Evolutionary conservation across 2,888 invertebrate species (phyloP).

Genomic region (Stenolophus ochropezus): DNA sequence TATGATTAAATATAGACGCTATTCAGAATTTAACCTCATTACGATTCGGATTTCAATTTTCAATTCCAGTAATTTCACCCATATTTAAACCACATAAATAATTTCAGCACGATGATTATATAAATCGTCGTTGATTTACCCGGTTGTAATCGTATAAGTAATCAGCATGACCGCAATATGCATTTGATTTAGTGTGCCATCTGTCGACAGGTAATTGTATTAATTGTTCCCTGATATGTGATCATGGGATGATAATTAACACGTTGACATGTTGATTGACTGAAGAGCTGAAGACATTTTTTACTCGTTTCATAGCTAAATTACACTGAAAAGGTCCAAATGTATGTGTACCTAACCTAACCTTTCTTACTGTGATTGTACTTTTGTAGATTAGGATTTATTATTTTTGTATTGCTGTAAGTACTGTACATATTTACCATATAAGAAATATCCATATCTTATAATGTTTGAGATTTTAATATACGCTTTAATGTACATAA

Average conservation of each 20-base stretch:
- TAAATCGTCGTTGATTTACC: constrained; percentile 33
- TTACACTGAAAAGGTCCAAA: constrained; percentile 4
- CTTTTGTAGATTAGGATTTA: not conserved
- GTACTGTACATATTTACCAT: constrained; percentile 12
- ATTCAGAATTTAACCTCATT: not conserved
- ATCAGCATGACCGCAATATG: constrained; percentile 25
- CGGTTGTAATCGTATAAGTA: constrained; percentile 17
- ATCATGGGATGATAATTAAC: constrained; percentile 20
- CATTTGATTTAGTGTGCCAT: constrained; percentile 38
- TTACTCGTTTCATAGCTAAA: not conserved
- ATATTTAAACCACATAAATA: constrained; percentile 11
- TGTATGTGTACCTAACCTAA: constrained; percentile 16
- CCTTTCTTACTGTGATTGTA: constrained; percentile 31
- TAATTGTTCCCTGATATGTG: constrained; percentile 38
- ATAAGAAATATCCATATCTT: constrained; percentile 25
- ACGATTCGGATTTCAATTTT: not conserved
- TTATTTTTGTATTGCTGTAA: constrained; percentile 3
- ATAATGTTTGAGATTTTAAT: constrained; percentile 14
- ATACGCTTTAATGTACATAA: constrained; percentile 19
- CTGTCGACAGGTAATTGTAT: constrained; percentile 50
- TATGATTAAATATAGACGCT: not conserved
- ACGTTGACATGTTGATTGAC: constrained; percentile 18
- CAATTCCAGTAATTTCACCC: not conserved
- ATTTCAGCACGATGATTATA: not conserved
- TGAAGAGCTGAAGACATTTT: constrained; percentile 34